Evolutionary conservation across 2,888 invertebrate species (phyloP).

Genomic region (Aethes cnicana): DNA sequence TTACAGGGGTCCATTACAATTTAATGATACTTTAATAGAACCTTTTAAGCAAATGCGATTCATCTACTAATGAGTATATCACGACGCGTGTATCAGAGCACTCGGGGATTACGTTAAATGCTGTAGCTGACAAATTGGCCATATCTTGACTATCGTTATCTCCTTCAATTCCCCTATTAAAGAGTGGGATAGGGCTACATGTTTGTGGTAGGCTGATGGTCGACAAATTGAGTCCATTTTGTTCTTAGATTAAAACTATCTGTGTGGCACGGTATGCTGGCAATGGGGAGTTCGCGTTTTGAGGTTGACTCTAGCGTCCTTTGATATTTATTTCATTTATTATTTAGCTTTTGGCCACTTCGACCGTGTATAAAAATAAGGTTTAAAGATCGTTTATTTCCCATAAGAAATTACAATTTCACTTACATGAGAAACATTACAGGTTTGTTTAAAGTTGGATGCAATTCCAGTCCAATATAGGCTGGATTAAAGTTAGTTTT

Average conservation of each 20-base stretch:
- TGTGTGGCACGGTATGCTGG: slow-evolving; percentile 5
- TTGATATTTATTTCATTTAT: too few species aligned
- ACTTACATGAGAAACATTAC: too few species aligned
- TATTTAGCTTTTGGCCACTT: too few species aligned
- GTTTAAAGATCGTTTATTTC: too few species aligned
- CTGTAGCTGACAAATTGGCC: slow-evolving; percentile 9
- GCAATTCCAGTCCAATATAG: too few species aligned
- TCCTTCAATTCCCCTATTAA: neutral
- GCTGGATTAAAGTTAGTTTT: too few species aligned
- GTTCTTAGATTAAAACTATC: slow-evolving; percentile 15
- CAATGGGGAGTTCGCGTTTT: too few species aligned
- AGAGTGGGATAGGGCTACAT: slow-evolving; percentile 7
- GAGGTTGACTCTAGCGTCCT: too few species aligned
- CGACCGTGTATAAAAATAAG: too few species aligned
- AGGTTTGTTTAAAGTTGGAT: too few species aligned
- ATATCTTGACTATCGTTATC: neutral
- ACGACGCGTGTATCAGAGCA: slow-evolving; percentile 20
- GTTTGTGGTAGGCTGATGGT: neutral
- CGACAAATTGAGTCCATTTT: slow-evolving; percentile 19
- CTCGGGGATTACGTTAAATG: slow-evolving; percentile 20
- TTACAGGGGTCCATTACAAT: neutral
- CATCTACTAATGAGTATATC: slow-evolving; percentile 17
- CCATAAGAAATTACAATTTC: too few species aligned
- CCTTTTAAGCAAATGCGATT: neutral
- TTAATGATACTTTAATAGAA: neutral